These are phyloP conservation scores for Microplitis demolitor DNA, from an alignment of 1,140 invertebrate genomes.

Conservation along the genomic window DNA sequence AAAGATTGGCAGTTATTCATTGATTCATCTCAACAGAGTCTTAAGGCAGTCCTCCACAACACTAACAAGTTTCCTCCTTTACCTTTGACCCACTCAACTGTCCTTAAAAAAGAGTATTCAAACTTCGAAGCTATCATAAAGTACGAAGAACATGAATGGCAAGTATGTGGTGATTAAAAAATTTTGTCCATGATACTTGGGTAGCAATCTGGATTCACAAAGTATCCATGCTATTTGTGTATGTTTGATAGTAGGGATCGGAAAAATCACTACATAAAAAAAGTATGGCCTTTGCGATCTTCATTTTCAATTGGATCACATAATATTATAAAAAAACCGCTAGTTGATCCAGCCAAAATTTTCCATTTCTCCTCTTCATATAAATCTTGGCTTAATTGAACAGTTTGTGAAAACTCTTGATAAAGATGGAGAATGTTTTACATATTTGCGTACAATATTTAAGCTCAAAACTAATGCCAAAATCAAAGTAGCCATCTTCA, in stretches of 20 bases:
- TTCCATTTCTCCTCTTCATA: constrained; percentile 17
- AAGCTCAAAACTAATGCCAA: neutral
- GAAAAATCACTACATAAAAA: constrained; percentile 18
- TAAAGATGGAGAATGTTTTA: constrained; percentile 12
- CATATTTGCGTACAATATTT: neutral
- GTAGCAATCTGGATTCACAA: constrained; percentile 15
- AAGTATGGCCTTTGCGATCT: constrained; percentile 6
- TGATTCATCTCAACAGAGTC: constrained; percentile 46
- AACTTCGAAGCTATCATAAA: constrained; percentile 18
- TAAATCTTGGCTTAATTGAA: constrained; percentile 16
- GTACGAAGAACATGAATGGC: constrained; percentile 23
- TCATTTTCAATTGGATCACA: constrained; percentile 11
- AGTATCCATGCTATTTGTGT: constrained; percentile 24
- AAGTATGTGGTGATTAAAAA: constrained; percentile 31
- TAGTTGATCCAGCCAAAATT: constrained; percentile 14
- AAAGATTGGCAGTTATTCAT: constrained; percentile 10
- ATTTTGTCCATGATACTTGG: constrained; percentile 12
- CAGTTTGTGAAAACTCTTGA: constrained; percentile 19
- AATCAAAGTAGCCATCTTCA: constrained; percentile 18
- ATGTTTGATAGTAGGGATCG: constrained; percentile 18
- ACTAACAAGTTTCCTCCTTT: constrained; percentile 16
- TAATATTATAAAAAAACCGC: constrained; percentile 12
- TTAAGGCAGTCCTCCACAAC: constrained; percentile 41
- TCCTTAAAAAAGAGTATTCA: constrained; percentile 24
- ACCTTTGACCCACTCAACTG: constrained; percentile 17